phyloP scores from a whole-genome alignment of 2,888 invertebrate species.

The Luperina nickerlii region DNA sequence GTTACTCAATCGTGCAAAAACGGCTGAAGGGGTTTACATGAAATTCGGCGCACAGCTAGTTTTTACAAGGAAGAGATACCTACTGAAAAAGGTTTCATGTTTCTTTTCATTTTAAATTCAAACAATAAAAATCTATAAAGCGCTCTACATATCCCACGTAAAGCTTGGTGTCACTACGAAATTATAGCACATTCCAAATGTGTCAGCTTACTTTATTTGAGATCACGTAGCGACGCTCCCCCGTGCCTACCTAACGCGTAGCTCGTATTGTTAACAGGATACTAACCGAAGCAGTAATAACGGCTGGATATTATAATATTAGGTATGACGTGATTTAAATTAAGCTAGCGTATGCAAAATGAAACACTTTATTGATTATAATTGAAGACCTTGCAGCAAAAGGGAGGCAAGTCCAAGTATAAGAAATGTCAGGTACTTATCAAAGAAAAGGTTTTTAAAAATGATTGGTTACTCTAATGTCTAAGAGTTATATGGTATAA shows the following conservation, averaged over 20 bases:
- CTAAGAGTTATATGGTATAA: no score
- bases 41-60: not conserved
- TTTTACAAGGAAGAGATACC: not conserved
- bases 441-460: no score
- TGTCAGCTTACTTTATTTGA: constrained; percentile 80
- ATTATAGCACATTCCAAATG: constrained; percentile 78
- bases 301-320: constrained; percentile 29
- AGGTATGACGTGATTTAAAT: constrained; percentile 38
- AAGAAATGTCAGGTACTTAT: no score
- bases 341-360: constrained; percentile 11
- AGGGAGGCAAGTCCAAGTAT: no score
- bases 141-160: constrained; percentile 5
- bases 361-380: not conserved
- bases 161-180: constrained; percentile 68
- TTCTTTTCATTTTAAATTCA: not conserved
- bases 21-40: not conserved
- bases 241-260: constrained; percentile 63
- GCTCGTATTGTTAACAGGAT: constrained; percentile 56
- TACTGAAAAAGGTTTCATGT: not conserved
- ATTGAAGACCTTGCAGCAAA: no score
- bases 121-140: not conserved
- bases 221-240: constrained; percentile 78
- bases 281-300: constrained; percentile 45
- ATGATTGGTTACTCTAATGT: no score
- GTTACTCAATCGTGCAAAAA: not conserved